Evolutionary conservation across 1,140 invertebrate species (phyloP).

Genomic region (Zaprionus lachaisei): DNA sequence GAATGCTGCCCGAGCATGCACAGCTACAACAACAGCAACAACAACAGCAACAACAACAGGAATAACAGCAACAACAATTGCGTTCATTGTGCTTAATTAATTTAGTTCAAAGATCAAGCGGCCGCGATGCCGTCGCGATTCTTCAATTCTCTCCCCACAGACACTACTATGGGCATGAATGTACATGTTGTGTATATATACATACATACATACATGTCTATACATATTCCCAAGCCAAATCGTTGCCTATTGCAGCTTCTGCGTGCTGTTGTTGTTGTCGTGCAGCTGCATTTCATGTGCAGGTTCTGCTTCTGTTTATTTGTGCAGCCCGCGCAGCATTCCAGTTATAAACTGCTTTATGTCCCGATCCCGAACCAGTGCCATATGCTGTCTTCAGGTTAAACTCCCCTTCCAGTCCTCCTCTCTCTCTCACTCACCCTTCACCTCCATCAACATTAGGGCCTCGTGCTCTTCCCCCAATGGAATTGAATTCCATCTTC

Average conservation of each 20-base stretch:
- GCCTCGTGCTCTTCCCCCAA: neutral
- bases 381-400: conserved; percentile 36
- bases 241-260: conserved; percentile 25
- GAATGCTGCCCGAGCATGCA: neutral
- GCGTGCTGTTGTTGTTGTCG: conserved; percentile 16
- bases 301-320: conserved; percentile 40
- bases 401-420: neutral
- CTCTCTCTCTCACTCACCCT: neutral
- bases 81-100: conserved; percentile 84
- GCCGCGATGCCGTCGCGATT: conserved; percentile 63
- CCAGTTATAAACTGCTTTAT: conserved; percentile 37
- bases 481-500: neutral
- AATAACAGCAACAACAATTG: conserved; percentile 65
- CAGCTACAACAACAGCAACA: conserved; percentile 3
- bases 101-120: conserved; percentile 84
- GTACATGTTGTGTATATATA: neutral
- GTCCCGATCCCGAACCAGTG: conserved; percentile 9
- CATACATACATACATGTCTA: neutral
- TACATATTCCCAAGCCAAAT: conserved; percentile 12
- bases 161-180: neutral
- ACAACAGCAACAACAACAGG: neutral
- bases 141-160: conserved; percentile 19
- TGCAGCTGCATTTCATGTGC: conserved; percentile 44
- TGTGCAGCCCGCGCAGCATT: conserved; percentile 29
- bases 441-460: too few species aligned